Conservation (phyloP, 2,888 invertebrate genomes). For the Scaptomyza flava region DNA sequence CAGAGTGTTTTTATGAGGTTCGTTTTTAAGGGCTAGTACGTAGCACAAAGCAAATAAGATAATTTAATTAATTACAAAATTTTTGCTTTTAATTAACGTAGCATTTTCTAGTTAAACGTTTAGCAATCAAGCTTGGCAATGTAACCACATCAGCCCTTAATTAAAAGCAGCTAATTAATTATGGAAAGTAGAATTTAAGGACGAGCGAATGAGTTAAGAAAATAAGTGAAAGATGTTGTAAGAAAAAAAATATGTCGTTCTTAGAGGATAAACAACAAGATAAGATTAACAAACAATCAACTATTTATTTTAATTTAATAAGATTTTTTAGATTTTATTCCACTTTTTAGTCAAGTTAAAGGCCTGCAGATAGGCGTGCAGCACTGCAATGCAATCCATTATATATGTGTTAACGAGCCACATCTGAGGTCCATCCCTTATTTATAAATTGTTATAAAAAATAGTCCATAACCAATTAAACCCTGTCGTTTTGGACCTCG, state of each 20-base stretch:
- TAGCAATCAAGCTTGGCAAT: conserved; percentile 49
- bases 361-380: background rate
- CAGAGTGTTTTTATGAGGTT: conserved; percentile 25
- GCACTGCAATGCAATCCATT: background rate
- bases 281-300: background rate
- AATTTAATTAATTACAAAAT: conserved; percentile 74
- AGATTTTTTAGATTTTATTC: background rate
- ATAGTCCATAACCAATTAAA: conserved; percentile 73
- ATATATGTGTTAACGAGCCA: conserved; percentile 25
- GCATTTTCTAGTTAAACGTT: conserved; percentile 11
- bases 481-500: conserved; percentile 44
- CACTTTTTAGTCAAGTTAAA: conserved; percentile 6
- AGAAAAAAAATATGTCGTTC: background rate
- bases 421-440: conserved; percentile 32
- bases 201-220: background rate
- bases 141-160: conserved; percentile 45
- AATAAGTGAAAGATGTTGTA: background rate
- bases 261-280: background rate
- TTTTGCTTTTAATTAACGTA: conserved; percentile 52
- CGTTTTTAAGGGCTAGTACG: conserved; percentile 1
- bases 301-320: background rate
- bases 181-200: background rate
- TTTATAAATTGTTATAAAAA: conserved; percentile 41
- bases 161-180: conserved; percentile 10
- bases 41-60: conserved; percentile 68